phyloP scores from a whole-genome alignment of 2,113 vertebrate genomes.

The Anolis carolinensis region DNA sequence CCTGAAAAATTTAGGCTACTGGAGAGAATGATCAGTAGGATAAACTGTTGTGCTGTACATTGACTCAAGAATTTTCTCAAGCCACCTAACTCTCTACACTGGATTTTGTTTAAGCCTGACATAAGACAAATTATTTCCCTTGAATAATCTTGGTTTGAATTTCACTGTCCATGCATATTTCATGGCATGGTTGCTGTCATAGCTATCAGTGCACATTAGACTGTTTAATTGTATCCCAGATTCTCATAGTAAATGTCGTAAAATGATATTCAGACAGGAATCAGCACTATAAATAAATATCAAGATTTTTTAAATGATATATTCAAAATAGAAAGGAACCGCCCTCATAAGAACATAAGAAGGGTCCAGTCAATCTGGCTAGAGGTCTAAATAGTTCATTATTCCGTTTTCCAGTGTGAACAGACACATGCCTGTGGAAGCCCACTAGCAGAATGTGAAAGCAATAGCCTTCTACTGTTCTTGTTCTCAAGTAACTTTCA shows the following conservation, averaged over 20 bases:
- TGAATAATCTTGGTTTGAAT: slow-evolving; percentile 9
- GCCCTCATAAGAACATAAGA: background rate
- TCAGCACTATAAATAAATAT: background rate
- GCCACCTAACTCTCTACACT: background rate
- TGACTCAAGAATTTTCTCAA: background rate
- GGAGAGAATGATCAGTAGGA: background rate
- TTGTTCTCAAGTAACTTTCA: background rate
- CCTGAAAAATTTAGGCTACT: background rate
- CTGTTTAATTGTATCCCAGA: slow-evolving; percentile 13
- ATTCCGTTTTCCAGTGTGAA: background rate
- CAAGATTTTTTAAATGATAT: background rate
- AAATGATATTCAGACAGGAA: slow-evolving; percentile 17
- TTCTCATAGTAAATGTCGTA: background rate
- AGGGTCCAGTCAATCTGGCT: background rate
- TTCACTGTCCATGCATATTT: slow-evolving; percentile 18
- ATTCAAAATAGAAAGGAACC: slow-evolving; percentile 17
- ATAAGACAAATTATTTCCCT: background rate
- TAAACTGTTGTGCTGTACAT: background rate
- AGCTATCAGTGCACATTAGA: slow-evolving; percentile 1
- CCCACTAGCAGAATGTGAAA: background rate
- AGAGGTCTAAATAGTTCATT: background rate
- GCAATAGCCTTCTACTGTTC: background rate
- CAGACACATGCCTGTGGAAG: background rate
- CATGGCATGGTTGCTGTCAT: slow-evolving; percentile 6
- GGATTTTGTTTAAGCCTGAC: background rate